Percentiles rank a stretch among this genome's conserved stretches.
Conservation (phyloP, 2,888 invertebrate genomes). For the Phyllotreta cruciferae region DNA sequence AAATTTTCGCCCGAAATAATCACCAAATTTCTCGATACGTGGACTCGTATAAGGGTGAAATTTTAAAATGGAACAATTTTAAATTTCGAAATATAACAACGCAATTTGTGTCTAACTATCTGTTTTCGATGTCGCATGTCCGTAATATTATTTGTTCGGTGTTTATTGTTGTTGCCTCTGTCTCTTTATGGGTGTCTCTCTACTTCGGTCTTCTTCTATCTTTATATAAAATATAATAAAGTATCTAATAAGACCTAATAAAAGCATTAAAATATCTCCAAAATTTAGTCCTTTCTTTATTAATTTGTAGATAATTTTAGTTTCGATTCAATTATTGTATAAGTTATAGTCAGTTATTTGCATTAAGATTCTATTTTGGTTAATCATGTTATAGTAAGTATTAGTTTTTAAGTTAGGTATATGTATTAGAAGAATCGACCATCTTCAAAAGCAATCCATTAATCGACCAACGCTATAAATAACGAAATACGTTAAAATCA, state of each 20-base stretch:
- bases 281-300: not conserved
- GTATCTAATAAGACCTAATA: not conserved
- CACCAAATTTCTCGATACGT: not conserved
- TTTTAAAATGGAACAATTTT: constrained; percentile 8
- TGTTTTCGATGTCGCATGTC: constrained; percentile 58
- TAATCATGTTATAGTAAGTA: not conserved
- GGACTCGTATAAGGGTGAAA: not conserved
- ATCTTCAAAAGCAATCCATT: not conserved
- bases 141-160: constrained; percentile 58
- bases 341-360: no score
- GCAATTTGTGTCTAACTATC: constrained; percentile 39
- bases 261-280: not conserved
- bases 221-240: no score
- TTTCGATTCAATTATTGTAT: no score
- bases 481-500: constrained; percentile 19
- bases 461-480: constrained; percentile 45
- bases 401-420: not conserved
- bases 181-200: constrained; percentile 52
- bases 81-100: not conserved
- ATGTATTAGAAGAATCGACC: constrained; percentile 6
- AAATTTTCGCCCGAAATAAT: not conserved
- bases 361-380: no score
- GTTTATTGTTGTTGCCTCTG: constrained; percentile 59
- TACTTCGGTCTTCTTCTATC: constrained; percentile 35
- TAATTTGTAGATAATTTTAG: no score